phyloP scores from a whole-genome alignment of 2,113 vertebrate genomes.

The Sander lucioperca region DNA sequence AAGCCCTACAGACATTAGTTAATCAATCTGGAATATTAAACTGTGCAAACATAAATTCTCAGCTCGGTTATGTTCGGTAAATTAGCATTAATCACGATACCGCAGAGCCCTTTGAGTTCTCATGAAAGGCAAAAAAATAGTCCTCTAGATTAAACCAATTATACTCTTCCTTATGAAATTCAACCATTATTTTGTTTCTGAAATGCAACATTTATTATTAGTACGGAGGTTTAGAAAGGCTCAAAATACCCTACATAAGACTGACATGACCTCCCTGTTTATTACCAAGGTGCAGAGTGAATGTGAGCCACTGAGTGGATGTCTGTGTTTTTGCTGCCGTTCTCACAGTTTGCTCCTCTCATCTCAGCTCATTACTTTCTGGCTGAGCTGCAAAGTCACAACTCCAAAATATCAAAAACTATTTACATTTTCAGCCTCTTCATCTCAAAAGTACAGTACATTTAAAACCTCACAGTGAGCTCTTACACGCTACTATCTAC shows the following conservation, averaged over 20 bases:
- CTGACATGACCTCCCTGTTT: neutral
- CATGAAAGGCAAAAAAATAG: neutral
- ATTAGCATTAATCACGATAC: neutral
- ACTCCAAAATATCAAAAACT: neutral
- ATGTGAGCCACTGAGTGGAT: slow-evolving; percentile 49
- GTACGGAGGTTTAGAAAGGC: neutral
- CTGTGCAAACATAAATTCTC: neutral
- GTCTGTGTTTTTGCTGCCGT: slow-evolving; percentile 10
- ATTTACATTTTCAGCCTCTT: neutral
- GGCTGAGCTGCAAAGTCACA: slow-evolving; percentile 54
- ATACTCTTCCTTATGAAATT: no score
- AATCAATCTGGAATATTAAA: neutral
- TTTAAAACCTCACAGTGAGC: neutral
- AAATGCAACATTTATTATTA: neutral
- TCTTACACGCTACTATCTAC: neutral
- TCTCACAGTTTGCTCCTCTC: slow-evolving; percentile 54
- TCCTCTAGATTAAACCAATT: no score
- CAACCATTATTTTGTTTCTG: neutral
- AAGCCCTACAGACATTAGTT: neutral
- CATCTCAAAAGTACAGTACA: neutral
- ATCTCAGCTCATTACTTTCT: slow-evolving; percentile 19
- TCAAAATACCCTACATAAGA: neutral
- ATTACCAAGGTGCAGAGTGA: neutral
- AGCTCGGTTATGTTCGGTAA: neutral
- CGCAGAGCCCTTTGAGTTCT: neutral